Evolutionary conservation across 2,888 invertebrate genomes (phyloP), one percentile per base, ranked within the genome.

Genomic region (Bruchidius siliquastri): DNA sequence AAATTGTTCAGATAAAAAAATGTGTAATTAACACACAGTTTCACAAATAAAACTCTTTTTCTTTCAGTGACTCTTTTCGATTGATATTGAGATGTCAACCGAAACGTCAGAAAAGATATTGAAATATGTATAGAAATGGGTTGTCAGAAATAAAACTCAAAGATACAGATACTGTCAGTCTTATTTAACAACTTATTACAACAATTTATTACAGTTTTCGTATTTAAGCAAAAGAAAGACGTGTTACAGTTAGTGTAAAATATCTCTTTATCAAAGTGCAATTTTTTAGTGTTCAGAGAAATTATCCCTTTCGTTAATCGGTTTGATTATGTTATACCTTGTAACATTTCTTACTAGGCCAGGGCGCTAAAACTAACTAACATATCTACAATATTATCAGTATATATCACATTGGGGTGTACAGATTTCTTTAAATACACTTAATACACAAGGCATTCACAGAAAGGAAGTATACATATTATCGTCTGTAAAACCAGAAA

Each of bases 361-460:
- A 68, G 67, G 68, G 30, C 30, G 49, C 22, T 73, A 74, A 66
- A 74, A 73, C 71, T 76, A 75, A 75, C 79, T 80, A 79, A 76
- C 69, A 71, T 67, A 71, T 76, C 75, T 79, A 82, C 80, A 82
- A 83, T 83, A 84, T 83, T 84, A 84, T 84, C 84, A 81, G 79
- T 83, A 83, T 82, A 82, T 84, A 84, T 84, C 84, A 84, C 84
- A 84, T 80, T 83, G 82, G 82, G 82, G 79, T 81, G 80, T 82
- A 81, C 79, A 82, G 74, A 77, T 75, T 73, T 76, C 74, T 72
- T 49, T 49, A 49, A 49, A 49, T 49, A 49, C 49, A 49, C 49
- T 49, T 49, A 49, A 73, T 74, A 78, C 72, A 73, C 71, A 75
- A 75, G 74, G 72, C 74, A 72, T 67, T 68, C 20, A 69, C 22